These are phyloP conservation scores for Drosophila tani DNA, from an alignment of 1,140 invertebrate species.

Conservation along the genomic window DNA sequence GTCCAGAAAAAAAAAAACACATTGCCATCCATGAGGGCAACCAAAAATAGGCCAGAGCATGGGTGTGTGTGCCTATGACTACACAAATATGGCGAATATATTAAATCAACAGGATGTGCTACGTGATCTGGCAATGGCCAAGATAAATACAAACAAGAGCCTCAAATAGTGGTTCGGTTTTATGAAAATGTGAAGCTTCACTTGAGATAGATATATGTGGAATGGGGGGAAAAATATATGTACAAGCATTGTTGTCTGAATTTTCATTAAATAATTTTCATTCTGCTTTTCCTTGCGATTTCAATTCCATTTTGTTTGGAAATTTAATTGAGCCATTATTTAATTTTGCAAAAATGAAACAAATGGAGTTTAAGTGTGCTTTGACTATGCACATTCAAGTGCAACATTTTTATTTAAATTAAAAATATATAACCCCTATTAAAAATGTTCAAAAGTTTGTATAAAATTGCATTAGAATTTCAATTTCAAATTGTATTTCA, in stretches of 20 bases:
- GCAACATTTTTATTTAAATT: neutral
- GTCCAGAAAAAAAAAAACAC: conserved; percentile 15
- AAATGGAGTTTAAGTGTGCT: neutral
- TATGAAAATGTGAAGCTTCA: conserved; percentile 1
- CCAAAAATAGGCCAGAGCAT: conserved; percentile 8
- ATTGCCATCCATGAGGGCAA: conserved; percentile 2
- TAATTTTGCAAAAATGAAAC: neutral
- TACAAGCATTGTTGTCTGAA: neutral
- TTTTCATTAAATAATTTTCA: neutral
- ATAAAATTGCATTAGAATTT: neutral
- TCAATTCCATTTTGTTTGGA: neutral
- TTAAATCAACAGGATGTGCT: conserved; percentile 54
- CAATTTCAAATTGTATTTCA: neutral
- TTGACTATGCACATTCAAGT: too few relatives aligned
- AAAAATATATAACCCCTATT: neutral
- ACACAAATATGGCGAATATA: conserved; percentile 39
- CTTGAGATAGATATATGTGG: neutral
- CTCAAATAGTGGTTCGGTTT: too few relatives aligned
- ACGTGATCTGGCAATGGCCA: conserved; percentile 40
- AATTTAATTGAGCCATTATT: neutral
- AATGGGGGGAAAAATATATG: neutral
- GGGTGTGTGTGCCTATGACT: conserved; percentile 5
- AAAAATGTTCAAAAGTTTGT: neutral
- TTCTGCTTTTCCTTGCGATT: neutral
- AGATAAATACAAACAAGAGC: conserved; percentile 29